Conservation (phyloP, 2,113 vertebrate genomes). For the Grantiella picta region DNA sequence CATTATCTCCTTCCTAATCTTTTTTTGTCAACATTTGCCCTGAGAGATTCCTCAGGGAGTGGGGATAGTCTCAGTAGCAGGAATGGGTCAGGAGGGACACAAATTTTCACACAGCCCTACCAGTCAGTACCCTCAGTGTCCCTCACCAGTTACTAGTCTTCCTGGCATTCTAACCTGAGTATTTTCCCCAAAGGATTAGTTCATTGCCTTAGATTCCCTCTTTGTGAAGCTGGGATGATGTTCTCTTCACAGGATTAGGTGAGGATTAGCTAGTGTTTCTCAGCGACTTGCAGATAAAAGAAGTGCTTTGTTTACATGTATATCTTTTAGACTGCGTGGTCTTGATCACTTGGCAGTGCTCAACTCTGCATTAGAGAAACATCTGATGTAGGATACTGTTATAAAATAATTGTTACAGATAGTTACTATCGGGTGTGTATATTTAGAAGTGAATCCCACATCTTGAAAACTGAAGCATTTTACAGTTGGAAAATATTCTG, state of each 20-base stretch:
- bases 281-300: background rate
- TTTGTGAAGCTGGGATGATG: background rate
- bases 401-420: background rate
- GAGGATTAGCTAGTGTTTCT: conserved; percentile 40
- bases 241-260: conserved; percentile 40
- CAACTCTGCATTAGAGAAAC: background rate
- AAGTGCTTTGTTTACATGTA: background rate
- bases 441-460: background rate
- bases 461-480: background rate
- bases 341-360: background rate
- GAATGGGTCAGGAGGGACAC: background rate
- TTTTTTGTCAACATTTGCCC: background rate
- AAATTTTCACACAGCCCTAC: background rate
- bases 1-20: background rate
- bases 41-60: background rate
- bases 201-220: background rate
- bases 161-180: background rate
- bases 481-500: background rate
- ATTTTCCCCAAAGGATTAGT: conserved; percentile 5
- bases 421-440: background rate
- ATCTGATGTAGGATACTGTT: background rate
- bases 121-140: background rate
- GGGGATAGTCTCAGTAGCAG: background rate
- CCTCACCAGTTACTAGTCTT: background rate
- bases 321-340: background rate